Evolutionary conservation across 2,888 invertebrate genomes (phyloP), one percentile per base, ranked within the genome.

Genomic region (Erpobdella octoculata): DNA sequence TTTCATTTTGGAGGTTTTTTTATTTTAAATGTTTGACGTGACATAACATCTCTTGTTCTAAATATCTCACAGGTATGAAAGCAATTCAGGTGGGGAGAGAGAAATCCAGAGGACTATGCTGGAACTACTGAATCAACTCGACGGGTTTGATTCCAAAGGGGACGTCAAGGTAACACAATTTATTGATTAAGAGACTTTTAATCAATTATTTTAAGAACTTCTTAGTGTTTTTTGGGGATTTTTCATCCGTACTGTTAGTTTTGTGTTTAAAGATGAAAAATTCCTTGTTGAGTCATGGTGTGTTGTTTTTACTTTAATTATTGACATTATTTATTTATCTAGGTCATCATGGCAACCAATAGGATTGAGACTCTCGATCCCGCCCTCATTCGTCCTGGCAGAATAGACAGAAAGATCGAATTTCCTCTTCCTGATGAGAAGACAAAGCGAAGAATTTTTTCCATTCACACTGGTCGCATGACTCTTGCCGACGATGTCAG

Each of bases 21-120:
- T 25, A 25, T 9, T 15, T 15, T 25, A n/a, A 18, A 12, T 25
- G 9, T 59, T 59, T 59, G 15, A 59, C 21, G 9, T 25, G 15
- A 59, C 21, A 25, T n/a, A n/a, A 59, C 21, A 25, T 65, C 28
- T 31, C 21, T 21, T 65, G 21, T n/a, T 15, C 46, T 15, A 41
- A 41, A 58, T 18, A 18, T 12, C 18, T 70, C 65, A 53, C 67
- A 83, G 95, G 82, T 98, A 97, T 82, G 98, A 98, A 81, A 97
- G 97, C 0, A 98, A 98, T 84, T 97, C 96, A 69, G 98, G 98
- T 48, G 98, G 98, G 73, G 98, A 99, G 83, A 88, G 97, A 75
- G 98, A 98, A 88, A 98, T 99, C 82, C 98, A 99, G 84, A 88
- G 98, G 83, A 98, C 98, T 73, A 98, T 98, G 98, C 89, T 99